Base-by-base conservation (phyloP, 2,113 vertebrate species). In the Emydura subglobosa region DNA sequence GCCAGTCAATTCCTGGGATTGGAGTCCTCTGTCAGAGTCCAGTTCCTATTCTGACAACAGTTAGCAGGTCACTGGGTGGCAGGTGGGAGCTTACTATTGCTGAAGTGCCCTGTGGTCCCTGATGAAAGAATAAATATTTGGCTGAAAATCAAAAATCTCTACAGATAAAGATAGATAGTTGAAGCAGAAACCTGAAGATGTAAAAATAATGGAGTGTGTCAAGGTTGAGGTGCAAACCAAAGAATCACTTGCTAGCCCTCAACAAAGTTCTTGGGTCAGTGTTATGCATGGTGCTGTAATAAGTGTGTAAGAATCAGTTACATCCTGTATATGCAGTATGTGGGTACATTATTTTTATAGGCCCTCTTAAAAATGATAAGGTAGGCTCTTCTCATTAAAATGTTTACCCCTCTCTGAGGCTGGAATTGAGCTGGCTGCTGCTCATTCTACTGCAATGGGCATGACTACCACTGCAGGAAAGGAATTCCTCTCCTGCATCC, bases 221-320 rank as follows among this genome's bases (percentile, higher is more conserved):
- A n/a, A 42, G 50, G 1, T 87, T 47, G 51, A 90, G 85, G 4
- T 2, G 2, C 39, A n/a, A 76, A 31, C 3, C 76, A 13, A 49
- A 25, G 21, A 13, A 51, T 29, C n/a, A 50, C 72, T 68, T 80
- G 1, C 16, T 50, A 50, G 7, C 2, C 61, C 65, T 68, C 2
- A 9, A 49, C 5, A 57, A 86, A 17, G 5, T 79, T 84, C 1
- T 24, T 94, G 29, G 3, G 3, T 82, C 72, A 83, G 2, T 25
- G 65, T 79, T 31, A 68, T 42, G 2, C 11, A 27, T 50, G 54
- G 3, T 87, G 4, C 25, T 31, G 85, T 68, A 82, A 81, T 61
- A 4, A 4, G 3, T 2, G 0, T 2, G 42, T 51, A 78, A 49
- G 49, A 2, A 13, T n/a, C 0, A 10, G 14, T 79, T 79, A 17